A percentile compares a stretch with the other conserved stretches of the same genome.
phyloP scores from a whole-genome alignment of 2,888 invertebrate species.

The Lamellibrachia satsuma region DNA sequence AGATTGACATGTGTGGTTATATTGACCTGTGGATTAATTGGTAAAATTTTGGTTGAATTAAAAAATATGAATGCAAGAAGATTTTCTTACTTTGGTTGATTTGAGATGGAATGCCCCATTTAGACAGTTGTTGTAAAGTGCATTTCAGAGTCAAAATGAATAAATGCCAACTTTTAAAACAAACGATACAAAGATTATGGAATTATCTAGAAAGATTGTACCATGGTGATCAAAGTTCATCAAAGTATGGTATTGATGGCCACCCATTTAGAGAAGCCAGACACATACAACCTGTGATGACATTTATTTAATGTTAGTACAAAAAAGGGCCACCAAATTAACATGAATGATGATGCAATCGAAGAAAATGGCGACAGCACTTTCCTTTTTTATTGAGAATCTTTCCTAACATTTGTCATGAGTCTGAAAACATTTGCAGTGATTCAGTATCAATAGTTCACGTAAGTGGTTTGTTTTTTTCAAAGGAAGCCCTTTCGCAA shows the following conservation, averaged over 20 bases:
- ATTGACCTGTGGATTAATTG: no score
- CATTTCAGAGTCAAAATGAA: background rate
- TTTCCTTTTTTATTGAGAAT: background rate
- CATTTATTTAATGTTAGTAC: background rate
- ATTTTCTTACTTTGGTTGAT: no score
- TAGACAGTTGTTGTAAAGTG: background rate
- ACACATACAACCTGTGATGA: no score
- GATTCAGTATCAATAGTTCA: background rate
- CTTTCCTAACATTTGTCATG: background rate
- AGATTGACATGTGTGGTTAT: no score
- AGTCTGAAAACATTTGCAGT: background rate
- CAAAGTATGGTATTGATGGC: background rate
- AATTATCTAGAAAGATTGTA: background rate
- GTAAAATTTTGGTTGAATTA: no score
- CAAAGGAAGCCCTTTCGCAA: slow-evolving; percentile 4
- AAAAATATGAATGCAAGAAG: no score
- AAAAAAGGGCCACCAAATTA: background rate
- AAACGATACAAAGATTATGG: background rate
- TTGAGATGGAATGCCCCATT: no score
- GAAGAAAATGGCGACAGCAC: background rate
- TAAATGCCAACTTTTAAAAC: background rate
- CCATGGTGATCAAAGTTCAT: background rate
- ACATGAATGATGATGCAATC: background rate
- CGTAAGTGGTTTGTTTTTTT: background rate
- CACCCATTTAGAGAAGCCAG: background rate